A percentile compares a stretch with the other conserved stretches of the same genome.
These are phyloP conservation scores for Pogonus chalceus DNA, from an alignment of 1,140 invertebrate genomes.

Conservation along the genomic window DNA sequence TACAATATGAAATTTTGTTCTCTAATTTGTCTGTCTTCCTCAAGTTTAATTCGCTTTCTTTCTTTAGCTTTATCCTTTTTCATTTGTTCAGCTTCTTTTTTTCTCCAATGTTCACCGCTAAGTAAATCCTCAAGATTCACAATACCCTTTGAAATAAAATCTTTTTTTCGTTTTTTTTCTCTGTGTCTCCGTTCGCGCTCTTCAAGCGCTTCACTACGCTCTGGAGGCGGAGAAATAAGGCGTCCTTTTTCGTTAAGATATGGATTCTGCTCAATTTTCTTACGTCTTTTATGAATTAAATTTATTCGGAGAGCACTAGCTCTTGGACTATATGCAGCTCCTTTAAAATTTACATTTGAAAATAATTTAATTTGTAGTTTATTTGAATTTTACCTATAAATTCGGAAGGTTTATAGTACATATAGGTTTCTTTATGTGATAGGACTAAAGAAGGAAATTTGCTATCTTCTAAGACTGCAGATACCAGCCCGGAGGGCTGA, in stretches of 20 bases:
- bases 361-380: not conserved
- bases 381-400: constrained; percentile 40
- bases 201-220: constrained; percentile 24
- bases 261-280: constrained; percentile 26
- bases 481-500: constrained; percentile 24
- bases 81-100: constrained; percentile 36
- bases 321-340: constrained; percentile 42
- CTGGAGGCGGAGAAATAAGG: constrained; percentile 38
- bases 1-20: constrained; percentile 13
- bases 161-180: constrained; percentile 10
- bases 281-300: constrained; percentile 37
- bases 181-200: constrained; percentile 23
- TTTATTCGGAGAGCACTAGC: constrained; percentile 41
- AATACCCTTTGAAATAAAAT: constrained; percentile 30
- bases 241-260: constrained; percentile 26
- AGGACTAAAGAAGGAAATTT: constrained; percentile 46
- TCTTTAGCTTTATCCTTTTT: constrained; percentile 35
- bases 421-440: constrained; percentile 43
- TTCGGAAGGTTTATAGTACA: constrained; percentile 51
- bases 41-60: constrained; percentile 22
- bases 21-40: constrained; percentile 6
- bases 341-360: constrained; percentile 17
- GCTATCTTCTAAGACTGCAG: constrained; percentile 29
- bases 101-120: constrained; percentile 41
- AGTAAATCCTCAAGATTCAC: constrained; percentile 43